Evolutionary conservation across 2,113 vertebrate species (phyloP), one percentile per base, ranked within the genome.

Genomic region (Coracopsis vasa): DNA sequence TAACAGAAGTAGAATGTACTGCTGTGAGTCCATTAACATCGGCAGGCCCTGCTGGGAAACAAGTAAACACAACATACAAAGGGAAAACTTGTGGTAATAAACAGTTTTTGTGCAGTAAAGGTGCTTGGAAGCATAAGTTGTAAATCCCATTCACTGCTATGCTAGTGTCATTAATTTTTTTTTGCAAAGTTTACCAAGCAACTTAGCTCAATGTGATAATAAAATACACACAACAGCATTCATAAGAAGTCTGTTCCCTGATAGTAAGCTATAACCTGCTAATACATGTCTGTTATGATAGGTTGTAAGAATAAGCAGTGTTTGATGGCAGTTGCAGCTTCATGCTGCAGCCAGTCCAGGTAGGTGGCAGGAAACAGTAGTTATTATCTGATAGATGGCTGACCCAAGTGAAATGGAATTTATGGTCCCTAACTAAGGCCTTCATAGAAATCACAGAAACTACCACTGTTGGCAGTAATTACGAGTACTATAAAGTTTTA

Each of bases 11-110:
- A 97, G 98, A 97, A 98, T 96, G 98, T 96, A 99, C 99, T 98
- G 98, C 99, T 99, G 98, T 98, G 98, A 98, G 98, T 98, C 99
- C 99, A 99, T 99, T 99, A 99, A 98, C 99, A 98, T 98, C 97
- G 90, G 97, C 95, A 96, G 97, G 97, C 96, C 99, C 98, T 45
- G 98, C 99, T 98, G 99, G 97, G 99, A 98, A 97, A 97, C 97
- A 98, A 98, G 97, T 98, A 98, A 98, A 98, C 97, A 98, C 97
- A 97, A 97, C 95, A 91, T 94, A 96, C 97, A 98, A 97, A 94
- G 94, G 97, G 96, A 96, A 98, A 98, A 98, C 95, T 97, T 97
- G 95, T 91, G 92, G 64, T 96, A 72, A 97, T 95, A 97, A 97
- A 96, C 96, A 96, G 86, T 75, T 92, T 67, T 95, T 88, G 90